Evolutionary conservation across 2,113 vertebrate genomes (phyloP), one percentile per base, ranked within the genome.

Genomic region (Synodontis membranacea): DNA sequence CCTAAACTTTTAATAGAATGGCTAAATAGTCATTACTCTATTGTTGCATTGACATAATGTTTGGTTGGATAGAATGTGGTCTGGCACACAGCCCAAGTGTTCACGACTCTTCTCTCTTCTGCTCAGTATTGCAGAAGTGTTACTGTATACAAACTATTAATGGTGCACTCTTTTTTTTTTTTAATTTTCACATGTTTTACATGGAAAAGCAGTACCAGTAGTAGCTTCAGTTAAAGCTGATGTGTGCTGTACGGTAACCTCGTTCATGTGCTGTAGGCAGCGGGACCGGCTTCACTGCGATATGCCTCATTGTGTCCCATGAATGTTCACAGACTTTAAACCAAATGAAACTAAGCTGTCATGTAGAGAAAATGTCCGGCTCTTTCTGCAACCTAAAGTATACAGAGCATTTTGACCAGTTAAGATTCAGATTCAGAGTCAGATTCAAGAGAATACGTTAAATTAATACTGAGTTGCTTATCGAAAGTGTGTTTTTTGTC

Each of bases 31-130:
- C 8, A 79, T 54, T 80, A 21, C 4, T 56, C 23, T 3, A 54
- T 10, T 37, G 8, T 10, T 23, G 76, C 31, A 56, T 56, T 56
- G 39, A 39, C 52, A 37, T 23, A 25, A 28, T 80, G 34, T 80
- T 80, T 80, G 28, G 31, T 80, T 58, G 54, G 52, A 7, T 28
- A 58, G 52, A 58, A 6, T 58, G 52, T 39, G 52, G 52, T 80
- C 28, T 39, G 78, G 48, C 78, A 80, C 52, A 58, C 78, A 80
- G 52, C 21, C 50, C 52, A 80, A 31, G 28, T 80, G 39, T 42
- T 58, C 34, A 25, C 39, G 34, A 42, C 19, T 56, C 78, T 80
- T 80, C 23, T 54, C 52, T 23, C 21, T 37, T 12, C 8, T 80
- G 5, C 11, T 80, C 4, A 78, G 46, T 34, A 50, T 50, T 50